Evolutionary conservation across 2,888 invertebrate genomes (phyloP).

Genomic region (Volucella bombylans): DNA sequence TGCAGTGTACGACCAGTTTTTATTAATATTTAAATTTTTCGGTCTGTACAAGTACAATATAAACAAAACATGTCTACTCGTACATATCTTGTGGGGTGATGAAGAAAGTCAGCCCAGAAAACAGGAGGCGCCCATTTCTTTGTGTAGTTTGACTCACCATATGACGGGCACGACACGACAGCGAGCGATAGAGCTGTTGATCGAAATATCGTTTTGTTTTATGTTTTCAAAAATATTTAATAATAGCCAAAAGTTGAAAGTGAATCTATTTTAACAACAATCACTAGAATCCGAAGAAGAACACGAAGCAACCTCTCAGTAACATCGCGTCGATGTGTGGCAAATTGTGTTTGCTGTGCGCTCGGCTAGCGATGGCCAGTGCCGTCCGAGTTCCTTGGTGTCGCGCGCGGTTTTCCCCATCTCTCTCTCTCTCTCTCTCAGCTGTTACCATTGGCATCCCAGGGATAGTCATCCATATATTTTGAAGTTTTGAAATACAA

Average conservation of each 20-base stretch:
- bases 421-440: not conserved
- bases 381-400: not conserved
- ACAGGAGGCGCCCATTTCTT: constrained; percentile 2
- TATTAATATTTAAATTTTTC: constrained; percentile 47
- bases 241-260: constrained; percentile 58
- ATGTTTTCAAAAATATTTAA: constrained; percentile 44
- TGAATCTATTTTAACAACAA: constrained; percentile 70
- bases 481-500: too few relatives aligned
- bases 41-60: constrained; percentile 9
- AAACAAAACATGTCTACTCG: not conserved
- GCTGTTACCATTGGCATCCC: not conserved
- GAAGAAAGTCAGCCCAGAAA: not conserved
- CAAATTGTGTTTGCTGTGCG: constrained; percentile 37
- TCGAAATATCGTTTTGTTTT: constrained; percentile 43
- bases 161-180: constrained; percentile 7
- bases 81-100: constrained; percentile 1
- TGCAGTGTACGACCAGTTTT: constrained; percentile 28
- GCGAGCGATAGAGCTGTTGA: constrained; percentile 12
- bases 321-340: constrained; percentile 41
- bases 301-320: constrained; percentile 52
- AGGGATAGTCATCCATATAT: not conserved
- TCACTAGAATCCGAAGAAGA: constrained; percentile 18
- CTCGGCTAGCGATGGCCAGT: constrained; percentile 18
- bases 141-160: constrained; percentile 27
- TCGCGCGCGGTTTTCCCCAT: constrained; percentile 43